Conservation (phyloP, 2,113 vertebrate genomes). For the Cottus gobio region DNA sequence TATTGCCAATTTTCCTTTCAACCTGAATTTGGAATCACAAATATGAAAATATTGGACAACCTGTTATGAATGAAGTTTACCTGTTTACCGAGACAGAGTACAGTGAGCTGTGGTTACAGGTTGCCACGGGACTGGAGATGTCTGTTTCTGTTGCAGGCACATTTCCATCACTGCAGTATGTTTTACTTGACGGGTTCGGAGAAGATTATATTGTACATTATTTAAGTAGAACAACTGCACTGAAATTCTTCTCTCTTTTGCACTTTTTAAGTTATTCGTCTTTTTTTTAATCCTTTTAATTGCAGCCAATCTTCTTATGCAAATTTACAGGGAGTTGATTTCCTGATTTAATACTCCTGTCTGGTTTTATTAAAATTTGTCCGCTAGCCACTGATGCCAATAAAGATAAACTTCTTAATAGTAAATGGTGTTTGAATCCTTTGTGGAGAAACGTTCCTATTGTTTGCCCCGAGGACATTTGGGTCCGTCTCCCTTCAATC, state of each 20-base stretch:
- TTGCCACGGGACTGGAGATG: not conserved
- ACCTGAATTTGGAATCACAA: not conserved
- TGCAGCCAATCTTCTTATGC: constrained; percentile 74
- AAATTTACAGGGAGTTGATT: constrained; percentile 64
- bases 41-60: not conserved
- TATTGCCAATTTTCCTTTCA: not conserved
- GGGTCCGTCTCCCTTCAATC: not conserved
- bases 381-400: constrained; percentile 78
- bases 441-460: not conserved
- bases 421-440: constrained; percentile 16
- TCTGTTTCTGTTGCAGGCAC: constrained; percentile 40
- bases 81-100: not conserved
- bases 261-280: constrained; percentile 56
- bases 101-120: not conserved
- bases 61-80: not conserved
- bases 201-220: constrained; percentile 59
- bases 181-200: constrained; percentile 22
- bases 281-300: constrained; percentile 29
- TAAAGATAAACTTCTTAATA: constrained; percentile 79
- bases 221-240: constrained; percentile 54
- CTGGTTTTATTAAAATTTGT: constrained; percentile 55
- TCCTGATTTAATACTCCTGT: constrained; percentile 27
- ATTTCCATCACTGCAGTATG: constrained; percentile 10
- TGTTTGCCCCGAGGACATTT: not conserved
- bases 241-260: constrained; percentile 42